These are phyloP conservation scores for Siniperca knerii DNA, from an alignment of 2,113 vertebrate species.

Conservation along the genomic window DNA sequence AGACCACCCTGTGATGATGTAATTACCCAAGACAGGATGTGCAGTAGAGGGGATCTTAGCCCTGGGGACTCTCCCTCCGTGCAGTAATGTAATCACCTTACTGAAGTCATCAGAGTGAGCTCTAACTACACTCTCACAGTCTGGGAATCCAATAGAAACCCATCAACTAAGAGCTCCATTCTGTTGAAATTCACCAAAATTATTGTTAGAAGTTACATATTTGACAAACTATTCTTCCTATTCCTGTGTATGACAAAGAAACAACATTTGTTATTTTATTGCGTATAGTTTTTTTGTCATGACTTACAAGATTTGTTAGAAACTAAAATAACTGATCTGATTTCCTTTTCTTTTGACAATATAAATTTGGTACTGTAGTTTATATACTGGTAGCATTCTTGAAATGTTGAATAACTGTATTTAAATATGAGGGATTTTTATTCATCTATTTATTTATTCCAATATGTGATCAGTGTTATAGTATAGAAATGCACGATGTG, in stretches of 20 bases:
- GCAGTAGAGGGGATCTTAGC: slow-evolving; percentile 50
- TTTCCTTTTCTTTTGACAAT: neutral
- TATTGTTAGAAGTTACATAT: neutral
- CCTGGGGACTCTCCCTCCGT: slow-evolving; percentile 27
- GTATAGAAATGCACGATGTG: neutral
- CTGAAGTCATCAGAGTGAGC: slow-evolving; percentile 38
- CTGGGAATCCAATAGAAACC: slow-evolving; percentile 5
- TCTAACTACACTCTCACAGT: slow-evolving; percentile 22
- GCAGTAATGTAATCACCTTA: slow-evolving; percentile 65
- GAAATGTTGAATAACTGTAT: neutral
- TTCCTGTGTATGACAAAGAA: neutral
- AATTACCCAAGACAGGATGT: slow-evolving; percentile 69
- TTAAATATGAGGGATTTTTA: neutral
- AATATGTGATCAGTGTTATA: neutral
- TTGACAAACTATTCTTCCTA: neutral
- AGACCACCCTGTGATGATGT: slow-evolving; percentile 66
- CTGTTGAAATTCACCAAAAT: neutral
- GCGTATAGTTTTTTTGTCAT: neutral
- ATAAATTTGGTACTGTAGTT: neutral
- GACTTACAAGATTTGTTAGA: neutral
- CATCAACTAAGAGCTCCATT: neutral
- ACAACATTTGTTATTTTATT: neutral
- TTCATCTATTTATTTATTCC: neutral
- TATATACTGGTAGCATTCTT: neutral
- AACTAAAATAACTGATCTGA: neutral